Evolutionary conservation across 2,113 vertebrate species (phyloP), one percentile per base, ranked within the genome.

Genomic region (Hystrix cristata): DNA sequence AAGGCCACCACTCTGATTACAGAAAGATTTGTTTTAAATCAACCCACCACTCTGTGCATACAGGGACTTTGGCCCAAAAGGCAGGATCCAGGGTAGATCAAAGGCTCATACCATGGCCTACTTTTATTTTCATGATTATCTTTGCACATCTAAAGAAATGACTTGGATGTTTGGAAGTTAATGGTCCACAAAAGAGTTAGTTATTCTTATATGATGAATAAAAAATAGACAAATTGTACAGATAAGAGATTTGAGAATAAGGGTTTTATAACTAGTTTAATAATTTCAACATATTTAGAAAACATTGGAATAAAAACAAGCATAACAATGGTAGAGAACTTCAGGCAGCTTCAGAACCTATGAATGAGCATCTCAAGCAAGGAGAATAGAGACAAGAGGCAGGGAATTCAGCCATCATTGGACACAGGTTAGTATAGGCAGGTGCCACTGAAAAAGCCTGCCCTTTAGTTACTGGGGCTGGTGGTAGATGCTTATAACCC

Each of bases 121-220:
- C 59, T 95, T 96, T 71, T 86, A n/a, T 87, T 96, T 96, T 84
- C 82, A 86, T 84, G 48, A 97, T 85, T 76, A 92, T 71, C 80
- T 93, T 90, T 95, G 25, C 31, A 64, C 78, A 12, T 43, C 46
- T 83, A 87, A 88, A 95, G 69, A 90, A 76, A 86, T 88, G 64
- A 57, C 53, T 91, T 93, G 79, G 74, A 94, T 86, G 4, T 89
- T 11, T 91, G 25, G 19, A 94, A 95, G n/a, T 92, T 64, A 95
- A 89, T 57, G 79, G 11, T 65, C 60, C 67, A 83, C 78, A 51
- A 85, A 93, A 80, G 91, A 87, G 19, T 34, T n/a, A 64, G 27
- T 80, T 23, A 27, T 94, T 88, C 67, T 87, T 97, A 27, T 64
- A 62, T 74, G 78, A 83, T 60, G 60, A 95, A 87, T 43, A 80